Evolutionary conservation across 53 echinoderm and acorn worm species (phyloP).

Genomic region (Apostichopus leukothele): DNA sequence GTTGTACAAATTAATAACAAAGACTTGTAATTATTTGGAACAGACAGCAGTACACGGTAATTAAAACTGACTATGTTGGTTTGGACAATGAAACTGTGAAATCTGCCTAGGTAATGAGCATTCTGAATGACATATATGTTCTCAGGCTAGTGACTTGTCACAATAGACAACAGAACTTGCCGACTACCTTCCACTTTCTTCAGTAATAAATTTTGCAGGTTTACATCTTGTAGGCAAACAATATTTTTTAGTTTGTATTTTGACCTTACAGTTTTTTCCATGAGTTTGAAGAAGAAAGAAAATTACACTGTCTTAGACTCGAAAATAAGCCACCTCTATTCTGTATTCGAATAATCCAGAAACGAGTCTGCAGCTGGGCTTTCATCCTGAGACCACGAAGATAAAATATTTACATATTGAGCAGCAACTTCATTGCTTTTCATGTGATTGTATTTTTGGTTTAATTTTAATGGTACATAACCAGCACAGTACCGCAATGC

Average conservation of each 20-base stretch:
- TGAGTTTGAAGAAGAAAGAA: not conserved
- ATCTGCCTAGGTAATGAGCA: not conserved
- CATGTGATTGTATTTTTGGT: not conserved
- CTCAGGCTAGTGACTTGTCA: no score
- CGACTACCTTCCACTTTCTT: not conserved
- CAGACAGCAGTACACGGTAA: no score
- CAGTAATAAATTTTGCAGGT: not conserved
- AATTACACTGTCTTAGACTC: not conserved
- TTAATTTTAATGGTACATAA: not conserved
- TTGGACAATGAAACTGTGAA: no score
- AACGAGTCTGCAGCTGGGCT: not conserved
- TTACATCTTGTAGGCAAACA: not conserved
- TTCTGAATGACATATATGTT: no score
- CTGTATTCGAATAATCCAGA: not conserved
- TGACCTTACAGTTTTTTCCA: slow-evolving; percentile 1
- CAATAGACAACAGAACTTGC: no score
- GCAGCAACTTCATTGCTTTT: slow-evolving; percentile 4
- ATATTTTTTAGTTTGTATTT: not conserved
- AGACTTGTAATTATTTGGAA: no score
- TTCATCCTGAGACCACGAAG: not conserved
- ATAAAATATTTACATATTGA: not conserved
- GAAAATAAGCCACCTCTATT: slow-evolving; percentile 7
- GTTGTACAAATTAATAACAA: not conserved
- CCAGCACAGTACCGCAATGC: not conserved
- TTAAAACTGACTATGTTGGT: not conserved